These are phyloP conservation scores for Struthio camelus DNA, from an alignment of 2,113 vertebrate genomes.

Conservation along the genomic window DNA sequence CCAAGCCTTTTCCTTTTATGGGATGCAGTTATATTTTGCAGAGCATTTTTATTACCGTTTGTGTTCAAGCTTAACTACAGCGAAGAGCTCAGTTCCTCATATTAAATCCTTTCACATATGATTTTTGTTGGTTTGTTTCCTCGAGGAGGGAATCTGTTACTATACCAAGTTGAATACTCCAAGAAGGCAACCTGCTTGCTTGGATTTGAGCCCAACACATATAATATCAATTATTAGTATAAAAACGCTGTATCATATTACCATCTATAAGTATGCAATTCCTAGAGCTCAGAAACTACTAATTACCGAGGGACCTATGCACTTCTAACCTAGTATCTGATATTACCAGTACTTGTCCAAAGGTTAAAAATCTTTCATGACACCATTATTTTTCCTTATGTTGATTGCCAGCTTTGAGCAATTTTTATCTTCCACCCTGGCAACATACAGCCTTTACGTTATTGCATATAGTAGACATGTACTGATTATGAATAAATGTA, in stretches of 20 bases:
- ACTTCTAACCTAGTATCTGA: background rate
- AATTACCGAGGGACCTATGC: background rate
- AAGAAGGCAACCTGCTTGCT: background rate
- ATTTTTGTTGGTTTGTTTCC: background rate
- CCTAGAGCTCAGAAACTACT: background rate
- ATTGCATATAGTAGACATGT: background rate
- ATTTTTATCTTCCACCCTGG: background rate
- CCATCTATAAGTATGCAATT: background rate
- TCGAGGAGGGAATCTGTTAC: background rate
- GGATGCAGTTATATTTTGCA: background rate
- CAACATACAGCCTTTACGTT: background rate
- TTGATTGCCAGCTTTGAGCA: background rate
- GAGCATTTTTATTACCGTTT: background rate
- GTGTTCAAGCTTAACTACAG: background rate
- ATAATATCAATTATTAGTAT: background rate
- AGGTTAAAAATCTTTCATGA: background rate
- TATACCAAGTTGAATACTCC: background rate
- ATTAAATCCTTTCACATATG: background rate
- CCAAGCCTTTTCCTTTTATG: background rate
- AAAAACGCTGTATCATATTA: background rate
- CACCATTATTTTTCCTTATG: accelerated
- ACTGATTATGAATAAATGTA: accelerated
- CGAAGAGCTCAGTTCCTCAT: background rate
- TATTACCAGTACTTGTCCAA: background rate
- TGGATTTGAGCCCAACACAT: accelerated